A percentile compares a stretch with the other conserved stretches of the same genome.
Evolutionary conservation across 2,888 invertebrate species (phyloP).

Genomic region (Meteorus colon): DNA sequence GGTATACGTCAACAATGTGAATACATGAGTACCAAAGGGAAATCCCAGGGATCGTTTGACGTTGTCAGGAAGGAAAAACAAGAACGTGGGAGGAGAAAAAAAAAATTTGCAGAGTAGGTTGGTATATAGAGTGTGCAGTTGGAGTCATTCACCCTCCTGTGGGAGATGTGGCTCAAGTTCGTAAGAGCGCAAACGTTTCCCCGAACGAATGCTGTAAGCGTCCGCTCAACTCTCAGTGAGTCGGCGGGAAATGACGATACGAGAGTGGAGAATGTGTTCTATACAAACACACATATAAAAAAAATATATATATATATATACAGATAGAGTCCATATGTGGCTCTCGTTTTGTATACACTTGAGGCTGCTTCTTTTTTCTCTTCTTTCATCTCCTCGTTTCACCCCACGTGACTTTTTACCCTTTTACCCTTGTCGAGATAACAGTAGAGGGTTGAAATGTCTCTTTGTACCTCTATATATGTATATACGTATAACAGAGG

Average conservation of each 20-base stretch:
- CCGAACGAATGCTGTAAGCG: constrained; percentile 26
- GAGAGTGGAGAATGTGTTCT: constrained; percentile 29
- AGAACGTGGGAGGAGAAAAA: neutral
- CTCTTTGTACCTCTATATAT: neutral
- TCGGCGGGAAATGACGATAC: constrained; percentile 44
- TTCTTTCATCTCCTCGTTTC: constrained; percentile 43
- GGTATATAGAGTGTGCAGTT: neutral
- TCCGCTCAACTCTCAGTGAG: constrained; percentile 25
- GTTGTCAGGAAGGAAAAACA: constrained; percentile 29
- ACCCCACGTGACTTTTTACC: constrained; percentile 43
- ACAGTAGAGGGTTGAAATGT: constrained; percentile 36
- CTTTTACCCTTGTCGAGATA: constrained; percentile 39
- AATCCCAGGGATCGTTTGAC: constrained; percentile 37
- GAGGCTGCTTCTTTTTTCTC: constrained; percentile 26
- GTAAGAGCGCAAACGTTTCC: constrained; percentile 35
- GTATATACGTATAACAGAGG: constrained; percentile 22
- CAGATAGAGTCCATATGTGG: constrained; percentile 16
- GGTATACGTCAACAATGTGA: constrained; percentile 38
- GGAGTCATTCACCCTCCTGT: constrained; percentile 41
- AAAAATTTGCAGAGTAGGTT: neutral
- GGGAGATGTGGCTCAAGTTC: constrained; percentile 33
- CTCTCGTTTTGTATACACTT: constrained; percentile 27
- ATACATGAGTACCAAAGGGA: constrained; percentile 38
- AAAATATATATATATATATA: constrained; percentile 10
- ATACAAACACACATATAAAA: constrained; percentile 24